Percentiles rank a stretch among this genome's conserved stretches.
Evolutionary conservation across 2,113 vertebrate genomes (phyloP).

Genomic region (Cottus gobio): DNA sequence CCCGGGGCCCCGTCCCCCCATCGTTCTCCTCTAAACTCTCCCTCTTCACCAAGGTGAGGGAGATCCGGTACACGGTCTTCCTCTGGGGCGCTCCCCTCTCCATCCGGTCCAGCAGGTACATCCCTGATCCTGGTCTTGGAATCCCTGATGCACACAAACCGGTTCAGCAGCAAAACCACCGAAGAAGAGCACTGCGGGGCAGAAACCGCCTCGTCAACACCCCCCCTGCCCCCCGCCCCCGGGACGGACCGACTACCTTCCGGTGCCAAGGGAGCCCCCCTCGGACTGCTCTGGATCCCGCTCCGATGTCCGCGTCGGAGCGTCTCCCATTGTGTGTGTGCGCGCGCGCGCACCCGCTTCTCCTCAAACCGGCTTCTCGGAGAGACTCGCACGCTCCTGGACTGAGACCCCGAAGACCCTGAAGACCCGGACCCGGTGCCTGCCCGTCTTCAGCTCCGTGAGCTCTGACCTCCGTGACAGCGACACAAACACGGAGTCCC

Average conservation of each 20-base stretch:
- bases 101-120: constrained; percentile 92
- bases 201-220: too few species aligned
- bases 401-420: too few species aligned
- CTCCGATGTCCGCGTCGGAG: not conserved
- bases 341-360: not conserved
- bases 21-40: constrained; percentile 82
- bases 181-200: not conserved
- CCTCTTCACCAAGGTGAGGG: constrained; percentile 93
- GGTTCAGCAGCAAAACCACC: not conserved
- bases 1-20: constrained; percentile 19
- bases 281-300: not conserved
- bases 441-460: constrained; percentile 2
- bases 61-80: constrained; percentile 94
- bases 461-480: not conserved
- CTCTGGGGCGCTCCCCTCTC: constrained; percentile 87
- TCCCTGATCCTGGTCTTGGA: constrained; percentile 60
- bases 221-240: not conserved
- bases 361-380: not conserved
- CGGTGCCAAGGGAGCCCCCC: not conserved
- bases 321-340: constrained; percentile 70
- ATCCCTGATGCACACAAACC: not conserved
- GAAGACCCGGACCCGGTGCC: not conserved
- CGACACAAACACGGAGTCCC: not conserved
- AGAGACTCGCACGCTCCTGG: not conserved
- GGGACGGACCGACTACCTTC: constrained; percentile 31